phyloP scores from a whole-genome alignment of 1,140 invertebrate genomes.

The Xylocopa sonorina region DNA sequence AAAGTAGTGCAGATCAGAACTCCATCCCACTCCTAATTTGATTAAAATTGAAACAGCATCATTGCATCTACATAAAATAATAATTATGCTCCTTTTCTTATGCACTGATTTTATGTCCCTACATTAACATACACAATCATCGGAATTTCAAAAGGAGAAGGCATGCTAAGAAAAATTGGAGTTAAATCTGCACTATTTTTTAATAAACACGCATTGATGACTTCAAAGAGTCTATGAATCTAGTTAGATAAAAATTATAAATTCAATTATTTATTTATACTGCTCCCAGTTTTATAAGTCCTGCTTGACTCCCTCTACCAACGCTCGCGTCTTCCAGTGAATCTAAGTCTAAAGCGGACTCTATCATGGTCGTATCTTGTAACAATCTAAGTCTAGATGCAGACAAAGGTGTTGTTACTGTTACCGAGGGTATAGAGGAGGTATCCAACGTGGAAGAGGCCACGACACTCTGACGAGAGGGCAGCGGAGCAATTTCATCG shows the following conservation, averaged over 20 bases:
- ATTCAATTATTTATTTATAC: constrained; percentile 62
- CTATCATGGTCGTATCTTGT: constrained; percentile 93
- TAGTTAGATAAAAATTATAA: constrained; percentile 41
- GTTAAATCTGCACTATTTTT: constrained; percentile 40
- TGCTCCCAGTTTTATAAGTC: constrained; percentile 81
- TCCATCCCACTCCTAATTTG: neutral
- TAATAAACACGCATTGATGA: constrained; percentile 19
- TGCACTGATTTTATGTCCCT: constrained; percentile 1
- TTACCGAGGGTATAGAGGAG: constrained; percentile 68
- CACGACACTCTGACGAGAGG: constrained; percentile 72
- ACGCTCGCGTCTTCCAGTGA: constrained; percentile 87
- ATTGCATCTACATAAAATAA: constrained; percentile 18
- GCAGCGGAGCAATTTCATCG: constrained; percentile 78
- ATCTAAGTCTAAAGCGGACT: constrained; percentile 92
- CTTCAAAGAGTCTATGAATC: constrained; percentile 38
- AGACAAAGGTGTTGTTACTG: constrained; percentile 78
- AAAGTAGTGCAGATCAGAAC: constrained; percentile 38
- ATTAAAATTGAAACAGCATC: neutral
- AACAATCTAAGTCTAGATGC: constrained; percentile 87
- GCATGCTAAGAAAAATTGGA: neutral
- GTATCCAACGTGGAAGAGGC: constrained; percentile 75
- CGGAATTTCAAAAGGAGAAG: constrained; percentile 22
- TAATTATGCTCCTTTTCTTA: neutral
- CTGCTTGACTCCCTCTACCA: constrained; percentile 82
- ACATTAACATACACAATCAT: constrained; percentile 31